A percentile compares a stretch with the other conserved stretches of the same genome.
These are phyloP conservation scores for Heliconius sara DNA, from an alignment of 2,888 invertebrate species.

Conservation along the genomic window DNA sequence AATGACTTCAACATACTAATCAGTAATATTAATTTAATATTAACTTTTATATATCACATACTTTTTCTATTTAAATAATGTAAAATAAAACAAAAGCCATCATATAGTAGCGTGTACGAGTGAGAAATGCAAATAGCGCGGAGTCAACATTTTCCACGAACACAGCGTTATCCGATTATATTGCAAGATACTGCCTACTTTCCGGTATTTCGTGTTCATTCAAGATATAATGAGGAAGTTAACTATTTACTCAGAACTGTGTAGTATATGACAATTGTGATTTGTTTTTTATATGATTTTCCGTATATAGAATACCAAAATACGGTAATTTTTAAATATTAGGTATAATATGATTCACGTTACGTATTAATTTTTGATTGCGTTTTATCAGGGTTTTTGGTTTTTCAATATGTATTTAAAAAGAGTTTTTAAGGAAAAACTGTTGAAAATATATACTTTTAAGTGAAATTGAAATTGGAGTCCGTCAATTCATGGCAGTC, in stretches of 20 bases:
- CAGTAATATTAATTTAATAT: no score
- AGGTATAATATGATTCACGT: not conserved
- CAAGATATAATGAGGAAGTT: conserved; percentile 39
- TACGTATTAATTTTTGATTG: not conserved
- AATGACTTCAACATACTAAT: no score
- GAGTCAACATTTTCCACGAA: conserved; percentile 38
- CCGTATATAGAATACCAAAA: not conserved
- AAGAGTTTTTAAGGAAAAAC: not conserved
- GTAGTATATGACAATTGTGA: conserved; percentile 13
- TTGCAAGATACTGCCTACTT: conserved; percentile 31
- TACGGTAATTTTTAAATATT: not conserved
- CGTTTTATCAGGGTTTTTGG: not conserved
- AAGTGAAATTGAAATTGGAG: not conserved
- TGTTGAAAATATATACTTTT: not conserved
- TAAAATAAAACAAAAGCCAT: not conserved
- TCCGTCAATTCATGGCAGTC: not conserved
- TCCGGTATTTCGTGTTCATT: conserved; percentile 34
- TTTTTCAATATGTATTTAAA: not conserved
- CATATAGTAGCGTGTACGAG: not conserved
- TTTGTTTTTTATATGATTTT: conserved; percentile 19
- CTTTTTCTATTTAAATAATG: not conserved
- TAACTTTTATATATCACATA: not conserved
- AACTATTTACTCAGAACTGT: conserved; percentile 31
- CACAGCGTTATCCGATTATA: conserved; percentile 34
- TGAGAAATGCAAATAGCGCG: conserved; percentile 16